These are phyloP conservation scores for Chrysotoxum bicinctum DNA, from an alignment of 2,888 invertebrate species.

Conservation along the genomic window DNA sequence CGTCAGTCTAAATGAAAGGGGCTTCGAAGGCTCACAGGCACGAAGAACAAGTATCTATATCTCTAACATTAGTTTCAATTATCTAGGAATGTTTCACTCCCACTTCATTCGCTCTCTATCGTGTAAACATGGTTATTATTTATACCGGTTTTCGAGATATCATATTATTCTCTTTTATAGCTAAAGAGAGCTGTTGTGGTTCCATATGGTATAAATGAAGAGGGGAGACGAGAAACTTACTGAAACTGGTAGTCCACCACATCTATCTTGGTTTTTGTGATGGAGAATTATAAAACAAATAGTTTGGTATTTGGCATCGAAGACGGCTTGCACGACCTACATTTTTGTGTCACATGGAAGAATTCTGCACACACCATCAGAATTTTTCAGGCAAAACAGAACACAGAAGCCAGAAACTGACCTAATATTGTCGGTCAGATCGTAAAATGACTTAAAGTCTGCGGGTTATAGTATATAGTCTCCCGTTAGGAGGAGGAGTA, in stretches of 20 bases:
- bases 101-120: constrained; percentile 35
- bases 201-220: not conserved
- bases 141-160: constrained; percentile 13
- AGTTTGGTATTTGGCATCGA: constrained; percentile 23
- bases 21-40: not conserved
- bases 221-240: not conserved
- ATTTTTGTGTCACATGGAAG: constrained; percentile 54
- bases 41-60: not conserved
- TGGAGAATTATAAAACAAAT: constrained; percentile 31
- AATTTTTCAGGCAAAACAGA: constrained; percentile 28
- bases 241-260: constrained; percentile 6
- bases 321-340: constrained; percentile 52
- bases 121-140: constrained; percentile 15
- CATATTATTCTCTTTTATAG: constrained; percentile 6
- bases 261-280: constrained; percentile 4
- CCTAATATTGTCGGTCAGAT: constrained; percentile 60
- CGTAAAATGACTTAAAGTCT: constrained; percentile 47
- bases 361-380: constrained; percentile 35
- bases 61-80: constrained; percentile 37
- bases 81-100: constrained; percentile 38
- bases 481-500: constrained; percentile 22
- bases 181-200: constrained; percentile 11
- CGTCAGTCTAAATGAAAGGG: not conserved
- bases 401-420: constrained; percentile 59
- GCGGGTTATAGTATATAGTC: constrained; percentile 1